phyloP scores from a whole-genome alignment of 2,888 invertebrate species.

The Phoenoteleia sp. region DNA sequence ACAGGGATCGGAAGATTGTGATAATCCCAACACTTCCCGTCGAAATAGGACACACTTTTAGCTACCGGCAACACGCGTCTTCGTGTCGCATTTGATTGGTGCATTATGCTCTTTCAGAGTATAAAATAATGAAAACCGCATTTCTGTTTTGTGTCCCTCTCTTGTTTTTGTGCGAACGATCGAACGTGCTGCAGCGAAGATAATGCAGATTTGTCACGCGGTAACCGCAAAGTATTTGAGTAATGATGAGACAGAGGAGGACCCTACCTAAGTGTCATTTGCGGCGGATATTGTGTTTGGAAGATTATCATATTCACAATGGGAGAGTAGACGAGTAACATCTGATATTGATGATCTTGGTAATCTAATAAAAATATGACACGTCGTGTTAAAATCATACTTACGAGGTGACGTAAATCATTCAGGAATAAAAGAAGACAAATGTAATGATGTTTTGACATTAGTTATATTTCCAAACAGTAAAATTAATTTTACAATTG shows the following conservation, averaged over 20 bases:
- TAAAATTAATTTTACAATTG: too few relatives aligned
- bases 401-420: slow-evolving; percentile 51
- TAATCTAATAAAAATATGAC: slow-evolving; percentile 48
- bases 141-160: slow-evolving; percentile 20
- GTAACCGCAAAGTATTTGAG: slow-evolving; percentile 63
- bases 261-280: slow-evolving; percentile 32
- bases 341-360: slow-evolving; percentile 60
- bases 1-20: slow-evolving; percentile 30
- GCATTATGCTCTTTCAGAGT: slow-evolving; percentile 47
- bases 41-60: slow-evolving; percentile 41
- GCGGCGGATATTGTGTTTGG: slow-evolving; percentile 46
- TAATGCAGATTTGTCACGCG: slow-evolving; percentile 59
- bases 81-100: slow-evolving; percentile 46
- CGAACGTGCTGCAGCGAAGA: slow-evolving; percentile 57
- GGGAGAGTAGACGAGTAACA: slow-evolving; percentile 26
- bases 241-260: slow-evolving; percentile 30
- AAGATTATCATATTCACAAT: slow-evolving; percentile 62
- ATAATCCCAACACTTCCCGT: slow-evolving; percentile 23
- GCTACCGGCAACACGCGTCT: slow-evolving; percentile 42
- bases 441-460: slow-evolving; percentile 55
- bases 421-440: slow-evolving; percentile 32
- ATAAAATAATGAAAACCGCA: slow-evolving; percentile 38
- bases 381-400: slow-evolving; percentile 30
- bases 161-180: slow-evolving; percentile 33
- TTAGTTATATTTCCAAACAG: too few relatives aligned